Percentiles rank a stretch among this genome's conserved stretches.
Conservation (phyloP, 1,140 invertebrate genomes). For the Saccostrea glomerata region DNA sequence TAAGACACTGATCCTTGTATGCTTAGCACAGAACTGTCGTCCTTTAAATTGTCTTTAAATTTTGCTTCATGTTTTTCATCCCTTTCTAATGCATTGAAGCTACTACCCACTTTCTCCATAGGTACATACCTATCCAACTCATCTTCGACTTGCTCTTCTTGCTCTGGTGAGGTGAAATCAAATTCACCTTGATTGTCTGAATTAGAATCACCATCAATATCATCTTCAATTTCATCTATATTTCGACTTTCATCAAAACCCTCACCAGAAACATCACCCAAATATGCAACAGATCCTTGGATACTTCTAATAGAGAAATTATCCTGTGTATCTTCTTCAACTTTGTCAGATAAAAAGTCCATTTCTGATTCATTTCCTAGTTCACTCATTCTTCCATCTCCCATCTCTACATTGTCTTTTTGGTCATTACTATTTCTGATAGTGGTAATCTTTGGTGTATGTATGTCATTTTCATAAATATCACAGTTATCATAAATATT, state of each 20-base stretch:
- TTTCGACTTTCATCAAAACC: neutral
- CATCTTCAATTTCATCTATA: neutral
- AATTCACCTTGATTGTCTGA: slow-evolving; percentile 6
- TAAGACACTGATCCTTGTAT: neutral
- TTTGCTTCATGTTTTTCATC: neutral
- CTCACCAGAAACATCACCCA: neutral
- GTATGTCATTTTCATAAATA: neutral
- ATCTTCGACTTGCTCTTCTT: neutral
- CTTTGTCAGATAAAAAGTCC: neutral
- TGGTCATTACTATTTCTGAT: neutral
- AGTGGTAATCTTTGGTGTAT: neutral
- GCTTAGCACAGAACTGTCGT: neutral
- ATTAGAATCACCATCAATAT: neutral
- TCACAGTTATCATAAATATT: slow-evolving; percentile 17
- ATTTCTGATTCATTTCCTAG: neutral
- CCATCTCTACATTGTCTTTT: neutral
- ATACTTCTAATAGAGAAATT: neutral
- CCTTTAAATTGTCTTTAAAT: neutral
- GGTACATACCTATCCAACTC: neutral
- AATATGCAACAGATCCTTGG: neutral
- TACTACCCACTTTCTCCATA: neutral
- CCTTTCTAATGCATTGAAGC: neutral
- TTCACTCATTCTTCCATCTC: too few species aligned
- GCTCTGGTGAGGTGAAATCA: neutral
- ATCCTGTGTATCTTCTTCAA: neutral